Evolutionary conservation across 2,113 vertebrate species (phyloP).

Genomic region (Saiga tatarica): DNA sequence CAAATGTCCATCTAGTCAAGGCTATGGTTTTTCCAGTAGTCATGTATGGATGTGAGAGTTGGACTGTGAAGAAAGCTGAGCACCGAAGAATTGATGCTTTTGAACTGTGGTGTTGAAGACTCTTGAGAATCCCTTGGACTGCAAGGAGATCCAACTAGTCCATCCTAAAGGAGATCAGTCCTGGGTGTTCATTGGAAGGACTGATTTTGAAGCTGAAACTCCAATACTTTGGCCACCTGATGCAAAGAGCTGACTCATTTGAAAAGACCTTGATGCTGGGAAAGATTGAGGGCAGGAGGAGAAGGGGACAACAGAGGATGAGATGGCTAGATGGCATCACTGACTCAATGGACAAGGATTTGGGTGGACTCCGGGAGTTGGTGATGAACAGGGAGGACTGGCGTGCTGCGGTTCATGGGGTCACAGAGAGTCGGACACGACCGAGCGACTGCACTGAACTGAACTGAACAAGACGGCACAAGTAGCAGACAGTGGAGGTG

Average conservation of each 20-base stretch:
- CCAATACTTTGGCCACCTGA: background rate
- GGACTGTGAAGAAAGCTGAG: background rate
- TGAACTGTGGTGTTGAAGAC: background rate
- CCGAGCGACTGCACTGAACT: background rate
- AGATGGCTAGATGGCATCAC: background rate
- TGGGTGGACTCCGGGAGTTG: background rate
- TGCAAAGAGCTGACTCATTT: background rate
- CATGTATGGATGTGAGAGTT: background rate
- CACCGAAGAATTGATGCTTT: background rate
- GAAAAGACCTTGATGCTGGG: background rate
- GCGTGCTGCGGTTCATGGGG: background rate
- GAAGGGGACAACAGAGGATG: background rate
- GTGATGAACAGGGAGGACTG: background rate
- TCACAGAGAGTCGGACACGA: accelerated
- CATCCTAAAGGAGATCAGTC: background rate
- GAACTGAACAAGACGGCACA: background rate
- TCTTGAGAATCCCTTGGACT: background rate
- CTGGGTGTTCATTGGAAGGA: background rate
- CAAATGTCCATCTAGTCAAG: background rate
- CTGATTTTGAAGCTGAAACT: background rate
- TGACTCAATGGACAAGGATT: background rate
- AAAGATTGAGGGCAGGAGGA: background rate
- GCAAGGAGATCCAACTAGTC: background rate
- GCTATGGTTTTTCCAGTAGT: background rate
- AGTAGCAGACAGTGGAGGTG: background rate